Evolutionary conservation across 2,888 invertebrate genomes (phyloP), one percentile per base, ranked within the genome.

Genomic region (Drosophila cognata): DNA sequence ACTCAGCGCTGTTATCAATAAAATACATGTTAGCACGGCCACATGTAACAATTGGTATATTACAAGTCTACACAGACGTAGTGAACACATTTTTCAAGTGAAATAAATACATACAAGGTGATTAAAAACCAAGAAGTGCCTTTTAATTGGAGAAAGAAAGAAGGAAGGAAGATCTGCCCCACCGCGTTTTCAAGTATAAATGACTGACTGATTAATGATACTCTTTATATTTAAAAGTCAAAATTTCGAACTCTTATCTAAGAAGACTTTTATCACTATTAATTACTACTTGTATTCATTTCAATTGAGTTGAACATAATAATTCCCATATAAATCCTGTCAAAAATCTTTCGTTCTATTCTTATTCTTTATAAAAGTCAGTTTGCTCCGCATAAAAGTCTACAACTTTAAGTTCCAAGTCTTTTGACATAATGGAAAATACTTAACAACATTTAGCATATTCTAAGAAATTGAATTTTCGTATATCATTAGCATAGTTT

Each of bases 401-500:
- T 36, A 55, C 29, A 63, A 29, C 36, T 36, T 29, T 16, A 36
- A 52, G 18, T 36, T 8, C 21, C 33, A 43, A 21, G 61, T 58
- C 67, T 71, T 67, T 38, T 58, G 57, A 46, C 36, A 53, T 55
- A 67, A 43, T 18, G 48, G 53, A 65, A 76, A 66, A 65, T 68
- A 68, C 72, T 79, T 57, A 65, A 38, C 36, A 51, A 38, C 67
- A 67, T 70, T 73, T 77, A 73, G 77, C 77, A 79, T 79, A 73
- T 67, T 77, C 77, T 67, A 56, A 48, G 77, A 65, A 79, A 63
- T 70, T 77, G 67, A 66, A 74, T 57, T 77, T 67, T 77, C 65
- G 88, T 79, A 87, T 84, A 83, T 83, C 79, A 84, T 84, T 84
- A 88, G 84, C 88, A 83, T 85, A 88, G 88, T 88, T 88, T 84